These are phyloP conservation scores for Resseliella maxima DNA, from an alignment of 2,888 invertebrate genomes.

Conservation along the genomic window DNA sequence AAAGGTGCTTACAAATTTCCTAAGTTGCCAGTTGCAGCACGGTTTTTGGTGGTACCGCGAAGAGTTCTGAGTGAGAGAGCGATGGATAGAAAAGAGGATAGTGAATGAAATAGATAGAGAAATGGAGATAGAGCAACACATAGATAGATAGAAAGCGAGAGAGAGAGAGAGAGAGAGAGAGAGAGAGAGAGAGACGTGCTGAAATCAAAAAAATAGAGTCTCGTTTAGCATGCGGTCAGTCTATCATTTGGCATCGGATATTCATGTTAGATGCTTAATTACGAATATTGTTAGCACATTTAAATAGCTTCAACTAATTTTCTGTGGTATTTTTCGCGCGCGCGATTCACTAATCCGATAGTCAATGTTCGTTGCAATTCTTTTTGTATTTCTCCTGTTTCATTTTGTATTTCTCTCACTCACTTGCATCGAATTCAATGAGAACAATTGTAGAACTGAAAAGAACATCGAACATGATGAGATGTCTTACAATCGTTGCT, in stretches of 20 bases:
- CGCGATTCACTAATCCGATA: slow-evolving; percentile 15
- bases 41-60: background rate
- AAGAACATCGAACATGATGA: slow-evolving; percentile 50
- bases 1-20: slow-evolving; percentile 48
- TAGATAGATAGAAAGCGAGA: no score
- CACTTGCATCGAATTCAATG: background rate
- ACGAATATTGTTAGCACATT: slow-evolving; percentile 44
- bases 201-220: no score
- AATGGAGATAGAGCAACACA: no score
- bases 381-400: background rate
- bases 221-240: slow-evolving; percentile 4
- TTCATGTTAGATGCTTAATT: slow-evolving; percentile 31
- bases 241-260: background rate
- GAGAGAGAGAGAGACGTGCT: no score
- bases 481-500: slow-evolving; percentile 45
- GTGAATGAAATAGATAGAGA: no score
- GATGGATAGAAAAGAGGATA: background rate
- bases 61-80: background rate
- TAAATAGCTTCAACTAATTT: slow-evolving; percentile 46
- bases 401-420: background rate
- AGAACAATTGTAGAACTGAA: slow-evolving; percentile 16
- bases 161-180: background rate
- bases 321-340: slow-evolving; percentile 31
- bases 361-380: background rate
- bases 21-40: background rate